phyloP scores from a whole-genome alignment of 2,797 vertebrate genomes.

The Carcharodon carcharias region DNA sequence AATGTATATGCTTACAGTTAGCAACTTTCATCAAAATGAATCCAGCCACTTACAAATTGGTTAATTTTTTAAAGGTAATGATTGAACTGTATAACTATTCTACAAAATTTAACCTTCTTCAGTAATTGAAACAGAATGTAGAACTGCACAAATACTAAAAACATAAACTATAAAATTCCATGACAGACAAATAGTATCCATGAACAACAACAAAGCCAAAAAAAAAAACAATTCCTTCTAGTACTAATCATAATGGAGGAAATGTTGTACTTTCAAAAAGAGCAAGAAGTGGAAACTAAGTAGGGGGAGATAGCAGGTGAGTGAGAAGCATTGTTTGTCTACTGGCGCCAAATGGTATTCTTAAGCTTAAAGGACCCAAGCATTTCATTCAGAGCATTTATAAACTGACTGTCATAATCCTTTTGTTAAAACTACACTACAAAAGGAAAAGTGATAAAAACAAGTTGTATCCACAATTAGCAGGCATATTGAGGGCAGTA shows the following conservation, averaged over 20 bases:
- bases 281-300: constrained; percentile 60
- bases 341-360: constrained; percentile 60
- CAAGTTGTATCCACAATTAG: neutral
- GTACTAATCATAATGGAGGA: constrained; percentile 46
- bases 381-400: constrained; percentile 61
- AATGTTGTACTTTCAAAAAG: constrained; percentile 54
- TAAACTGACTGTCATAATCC: constrained; percentile 55
- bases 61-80: neutral
- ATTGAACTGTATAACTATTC: neutral
- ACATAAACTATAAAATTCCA: neutral
- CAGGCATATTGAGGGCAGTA: neutral
- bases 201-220: neutral
- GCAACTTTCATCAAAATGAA: neutral
- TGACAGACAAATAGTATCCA: neutral
- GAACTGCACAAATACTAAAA: neutral
- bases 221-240: neutral
- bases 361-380: constrained; percentile 60
- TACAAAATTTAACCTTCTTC: neutral
- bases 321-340: constrained; percentile 61
- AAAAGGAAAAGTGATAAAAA: constrained; percentile 41
- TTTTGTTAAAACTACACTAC: constrained; percentile 46
- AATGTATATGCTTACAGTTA: neutral
- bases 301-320: constrained; percentile 56
- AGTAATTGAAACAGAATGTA: neutral
- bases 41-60: neutral